Base-by-base conservation (phyloP, 1,140 invertebrate species). In the Drosophila saltans region DNA sequence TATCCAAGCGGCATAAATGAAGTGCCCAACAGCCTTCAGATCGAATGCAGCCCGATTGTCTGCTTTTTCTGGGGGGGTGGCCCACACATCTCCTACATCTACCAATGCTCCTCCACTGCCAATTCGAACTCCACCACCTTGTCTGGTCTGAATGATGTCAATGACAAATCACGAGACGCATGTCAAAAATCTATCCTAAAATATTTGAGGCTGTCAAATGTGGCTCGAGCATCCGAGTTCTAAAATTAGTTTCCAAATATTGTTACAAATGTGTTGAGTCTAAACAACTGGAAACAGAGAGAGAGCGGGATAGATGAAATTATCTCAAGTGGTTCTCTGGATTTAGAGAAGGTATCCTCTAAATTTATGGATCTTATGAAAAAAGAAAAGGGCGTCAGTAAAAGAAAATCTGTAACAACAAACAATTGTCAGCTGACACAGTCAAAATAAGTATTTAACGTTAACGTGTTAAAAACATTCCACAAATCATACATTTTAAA, bases 221-320 rank as follows among this genome's bases (percentile, higher is more conserved):
- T 52, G 63, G 84, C 66, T 65, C 62, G n/a, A 68, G 55, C 41
- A 24, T 55, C 40, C 21, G 45, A 26, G 45, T 73, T 85, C 90
- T 91, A 91, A 91, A 91, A 91, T 91, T 91, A 91, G 90, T 91
- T 91, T 74, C 72, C 70, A 91, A 91, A 91, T 91, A 91, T 91
- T 91, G 86, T 91, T 91, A 91, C 90, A 91, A 91, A 90, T 91
- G 90, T 91, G 83, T 81, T 90, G 86, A 91, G 79, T 91, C 82
- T 68, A 91, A 90, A 88, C 90, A 91, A 91, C 84, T 89, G 84
- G 68, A 73, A 55, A 73, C 64, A 21, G 71, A 71, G 57, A 57
- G 58, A 60, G 24, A 9, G 40, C 63, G 11, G 40, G 26, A 11
- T 33, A 58, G 56, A 16, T 21, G 41, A 45, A 11, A 57, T 40